Evolutionary conservation across 2,113 vertebrate genomes (phyloP).

Genomic region (Microcebus tavaratra): DNA sequence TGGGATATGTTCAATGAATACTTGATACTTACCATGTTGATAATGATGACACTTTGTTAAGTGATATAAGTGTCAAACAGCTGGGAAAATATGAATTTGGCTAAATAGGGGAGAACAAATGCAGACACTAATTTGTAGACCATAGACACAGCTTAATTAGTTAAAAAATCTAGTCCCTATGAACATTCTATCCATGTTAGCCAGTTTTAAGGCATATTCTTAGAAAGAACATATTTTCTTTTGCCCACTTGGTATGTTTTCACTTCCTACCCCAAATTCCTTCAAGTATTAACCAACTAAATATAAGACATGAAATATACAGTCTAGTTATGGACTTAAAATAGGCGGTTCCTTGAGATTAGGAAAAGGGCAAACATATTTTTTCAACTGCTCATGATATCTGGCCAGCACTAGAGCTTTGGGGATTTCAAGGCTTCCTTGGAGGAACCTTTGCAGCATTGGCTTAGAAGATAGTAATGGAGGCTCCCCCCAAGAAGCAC

Average conservation of each 20-base stretch:
- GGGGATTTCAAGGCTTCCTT: not conserved
- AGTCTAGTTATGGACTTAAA: not conserved
- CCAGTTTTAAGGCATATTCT: not conserved
- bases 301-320: not conserved
- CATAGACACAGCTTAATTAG: not conserved
- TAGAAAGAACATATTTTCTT: not conserved
- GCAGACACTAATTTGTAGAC: not conserved
- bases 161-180: not conserved
- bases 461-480: not conserved
- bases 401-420: not conserved
- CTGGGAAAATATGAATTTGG: not conserved
- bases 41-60: slow-evolving; percentile 15
- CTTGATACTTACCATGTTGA: not conserved
- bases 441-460: not conserved
- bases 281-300: not conserved
- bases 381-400: not conserved
- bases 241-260: not conserved
- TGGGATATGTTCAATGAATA: not conserved
- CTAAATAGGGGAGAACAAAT: not conserved
- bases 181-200: not conserved
- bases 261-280: not conserved
- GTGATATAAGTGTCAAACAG: not conserved
- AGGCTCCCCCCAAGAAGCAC: too few relatives aligned
- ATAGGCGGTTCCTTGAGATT: not conserved
- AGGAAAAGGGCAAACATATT: not conserved